Base-by-base conservation (phyloP, 1,140 invertebrate genomes). In the Phthorimaea operculella region DNA sequence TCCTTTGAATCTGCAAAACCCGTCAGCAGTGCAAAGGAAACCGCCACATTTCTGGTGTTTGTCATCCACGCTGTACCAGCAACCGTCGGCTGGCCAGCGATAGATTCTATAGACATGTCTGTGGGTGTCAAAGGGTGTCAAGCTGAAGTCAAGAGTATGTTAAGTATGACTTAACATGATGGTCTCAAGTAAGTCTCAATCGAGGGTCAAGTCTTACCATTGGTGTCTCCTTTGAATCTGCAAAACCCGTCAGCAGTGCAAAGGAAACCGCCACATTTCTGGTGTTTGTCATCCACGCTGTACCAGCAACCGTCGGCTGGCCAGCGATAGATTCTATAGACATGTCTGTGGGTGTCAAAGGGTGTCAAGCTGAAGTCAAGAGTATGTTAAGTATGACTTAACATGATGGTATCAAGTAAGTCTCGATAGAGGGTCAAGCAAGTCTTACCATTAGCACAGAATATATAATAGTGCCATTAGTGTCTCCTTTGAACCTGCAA, bases 201-300 rank as follows among this genome's bases (percentile, higher is more conserved):
- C n/a, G n/a, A n/a, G n/a, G n/a, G n/a, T n/a, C n/a, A n/a, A n/a
- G n/a, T 28, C 66, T 61, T 17, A 79, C 75, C 63, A 53, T 68
- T 59, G 53, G n/a, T 52, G 56, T 76, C 73, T 1, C 68, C 59
- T 17, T 68, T 64, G 33, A 79, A 79, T 14, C 52, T 67, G 54
- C 80, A 82, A 53, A 74, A 83, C 3, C 79, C 80, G 28, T 83
- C 80, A 56, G 74, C 76, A 0, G 80, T 83, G 59, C 92, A 93
- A 16, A 93, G 66, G 64, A 93, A 92, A 0, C 89, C 89, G 4
- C 87, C 85, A 60, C 91, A 92, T 52, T 86, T 88, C 12, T 57
- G 33, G 1, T 54, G 57, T 0, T 39, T 57, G 0, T 59, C 71
- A 5, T 65, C 62, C 2, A 60, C 55, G n/a, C 64, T 65, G 61